Evolutionary conservation across 2,888 invertebrate genomes (phyloP).

Genomic region (Patella ulyssiponensis): DNA sequence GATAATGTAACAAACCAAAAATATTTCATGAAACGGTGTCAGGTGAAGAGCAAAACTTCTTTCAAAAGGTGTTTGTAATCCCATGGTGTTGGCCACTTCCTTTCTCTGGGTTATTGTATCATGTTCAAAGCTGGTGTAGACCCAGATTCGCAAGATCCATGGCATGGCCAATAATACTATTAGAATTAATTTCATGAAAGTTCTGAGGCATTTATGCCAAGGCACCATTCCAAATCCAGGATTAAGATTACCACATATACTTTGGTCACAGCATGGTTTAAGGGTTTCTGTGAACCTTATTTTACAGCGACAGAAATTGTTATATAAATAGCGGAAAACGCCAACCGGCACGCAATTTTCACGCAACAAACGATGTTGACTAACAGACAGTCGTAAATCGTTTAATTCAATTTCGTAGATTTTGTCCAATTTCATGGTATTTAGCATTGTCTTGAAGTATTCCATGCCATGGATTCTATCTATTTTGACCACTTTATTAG

Average conservation of each 20-base stretch:
- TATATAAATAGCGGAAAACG: conserved; percentile 48
- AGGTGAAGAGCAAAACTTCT: conserved; percentile 60
- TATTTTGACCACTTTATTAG: conserved; percentile 30
- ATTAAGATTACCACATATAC: conserved; percentile 28
- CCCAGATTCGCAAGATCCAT: conserved; percentile 52
- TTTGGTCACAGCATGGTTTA: conserved; percentile 40
- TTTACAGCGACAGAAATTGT: conserved; percentile 57
- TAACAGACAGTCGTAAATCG: conserved; percentile 47
- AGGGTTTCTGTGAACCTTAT: conserved; percentile 54
- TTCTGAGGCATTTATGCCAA: conserved; percentile 49
- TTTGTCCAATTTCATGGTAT: conserved; percentile 25
- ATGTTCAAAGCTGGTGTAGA: conserved; percentile 56
- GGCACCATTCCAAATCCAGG: conserved; percentile 28
- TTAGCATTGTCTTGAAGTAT: conserved; percentile 36
- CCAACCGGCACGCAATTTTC: conserved; percentile 53
- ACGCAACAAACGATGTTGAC: conserved; percentile 46
- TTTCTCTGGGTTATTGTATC: conserved; percentile 1
- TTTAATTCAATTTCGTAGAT: conserved; percentile 39
- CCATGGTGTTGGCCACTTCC: conserved; percentile 13
- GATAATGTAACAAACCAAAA: conserved; percentile 58
- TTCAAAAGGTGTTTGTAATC: conserved; percentile 44
- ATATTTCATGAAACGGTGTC: conserved; percentile 61
- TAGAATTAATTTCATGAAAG: conserved; percentile 45
- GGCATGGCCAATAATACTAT: conserved; percentile 52
- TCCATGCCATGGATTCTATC: conserved; percentile 33